phyloP scores from a whole-genome alignment of 37 sponge, comb jelly and placozoan genomes.

The Hexactinellida sp. region DNA sequence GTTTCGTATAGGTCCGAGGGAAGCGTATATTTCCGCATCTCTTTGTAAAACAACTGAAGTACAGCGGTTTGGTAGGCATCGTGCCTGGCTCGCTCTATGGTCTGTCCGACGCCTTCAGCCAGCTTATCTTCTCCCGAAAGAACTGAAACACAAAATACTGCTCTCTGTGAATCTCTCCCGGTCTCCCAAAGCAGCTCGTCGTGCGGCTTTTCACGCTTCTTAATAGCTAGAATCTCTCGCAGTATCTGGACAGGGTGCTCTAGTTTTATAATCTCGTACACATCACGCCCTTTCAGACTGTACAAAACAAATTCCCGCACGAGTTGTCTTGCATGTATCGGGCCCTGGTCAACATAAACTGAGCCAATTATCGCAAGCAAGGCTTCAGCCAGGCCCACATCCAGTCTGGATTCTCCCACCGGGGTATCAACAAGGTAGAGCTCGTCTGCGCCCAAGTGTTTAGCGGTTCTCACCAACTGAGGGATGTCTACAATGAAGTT shows the following conservation, averaged over 20 bases:
- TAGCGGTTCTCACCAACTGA: constrained; percentile 26
- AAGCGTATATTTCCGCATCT: constrained; percentile 22
- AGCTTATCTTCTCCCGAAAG: constrained; percentile 45
- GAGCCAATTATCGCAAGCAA: constrained; percentile 55
- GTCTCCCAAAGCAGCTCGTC: constrained; percentile 57
- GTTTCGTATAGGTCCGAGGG: constrained; percentile 37
- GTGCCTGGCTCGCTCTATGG: constrained; percentile 50
- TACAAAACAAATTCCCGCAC: constrained; percentile 51
- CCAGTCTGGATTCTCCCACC: constrained; percentile 10
- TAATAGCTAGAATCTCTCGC: constrained; percentile 24
- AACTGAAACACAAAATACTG: constrained; percentile 74
- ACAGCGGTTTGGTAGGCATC: constrained; percentile 65
- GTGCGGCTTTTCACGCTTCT: constrained; percentile 20
- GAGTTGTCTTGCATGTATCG: constrained; percentile 38
- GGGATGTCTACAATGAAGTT: not conserved
- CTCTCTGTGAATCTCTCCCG: constrained; percentile 67
- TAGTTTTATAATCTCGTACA: constrained; percentile 46
- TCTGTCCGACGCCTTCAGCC: constrained; percentile 61
- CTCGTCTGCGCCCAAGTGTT: constrained; percentile 54
- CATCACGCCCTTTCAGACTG: constrained; percentile 41
- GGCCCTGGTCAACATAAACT: constrained; percentile 41
- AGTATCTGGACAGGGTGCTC: constrained; percentile 52
- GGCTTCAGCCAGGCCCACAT: constrained; percentile 18
- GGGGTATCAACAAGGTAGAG: constrained; percentile 29
- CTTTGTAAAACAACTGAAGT: constrained; percentile 33